phyloP scores from a whole-genome alignment of 2,888 invertebrate species.

The Epiperipatus broadwayi region DNA sequence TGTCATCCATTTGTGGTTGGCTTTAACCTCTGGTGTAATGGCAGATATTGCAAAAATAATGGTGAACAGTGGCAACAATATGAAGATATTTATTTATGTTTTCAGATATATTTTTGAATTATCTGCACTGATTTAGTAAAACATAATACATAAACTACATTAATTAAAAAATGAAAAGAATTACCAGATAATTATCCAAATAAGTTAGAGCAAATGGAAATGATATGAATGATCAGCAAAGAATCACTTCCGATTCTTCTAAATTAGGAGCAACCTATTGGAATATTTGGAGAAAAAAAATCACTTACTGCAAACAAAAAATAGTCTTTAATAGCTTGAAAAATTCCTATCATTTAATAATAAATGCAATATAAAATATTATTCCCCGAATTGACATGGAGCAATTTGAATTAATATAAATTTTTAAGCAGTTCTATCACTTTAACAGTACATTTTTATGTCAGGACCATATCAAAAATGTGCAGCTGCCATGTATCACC shows the following conservation, averaged over 20 bases:
- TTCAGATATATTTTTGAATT: constrained; percentile 61
- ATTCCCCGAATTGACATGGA: constrained; percentile 97
- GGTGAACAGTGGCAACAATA: constrained; percentile 16
- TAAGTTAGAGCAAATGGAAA: constrained; percentile 24
- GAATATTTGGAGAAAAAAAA: constrained; percentile 57
- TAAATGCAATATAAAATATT: constrained; percentile 82
- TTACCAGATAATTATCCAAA: constrained; percentile 30
- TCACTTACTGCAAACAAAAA: constrained; percentile 64
- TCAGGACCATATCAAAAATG: constrained; percentile 45
- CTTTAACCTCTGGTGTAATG: constrained; percentile 63
- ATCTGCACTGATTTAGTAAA: constrained; percentile 65
- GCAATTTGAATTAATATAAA: constrained; percentile 95
- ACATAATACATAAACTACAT: constrained; percentile 66
- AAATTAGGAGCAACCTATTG: constrained; percentile 57
- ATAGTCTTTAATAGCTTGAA: constrained; percentile 65
- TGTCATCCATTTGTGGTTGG: constrained; percentile 93
- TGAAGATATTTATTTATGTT: constrained; percentile 43
- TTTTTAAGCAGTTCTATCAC: constrained; percentile 63
- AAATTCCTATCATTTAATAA: constrained; percentile 68
- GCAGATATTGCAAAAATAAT: constrained; percentile 42
- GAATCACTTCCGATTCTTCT: constrained; percentile 58
- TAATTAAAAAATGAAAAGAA: constrained; percentile 42
- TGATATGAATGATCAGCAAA: constrained; percentile 41
- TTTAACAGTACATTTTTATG: constrained; percentile 53
- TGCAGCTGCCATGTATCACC: constrained; percentile 32